Evolutionary conservation across 2,113 vertebrate genomes (phyloP).

Genomic region (Zosterops japonicus): DNA sequence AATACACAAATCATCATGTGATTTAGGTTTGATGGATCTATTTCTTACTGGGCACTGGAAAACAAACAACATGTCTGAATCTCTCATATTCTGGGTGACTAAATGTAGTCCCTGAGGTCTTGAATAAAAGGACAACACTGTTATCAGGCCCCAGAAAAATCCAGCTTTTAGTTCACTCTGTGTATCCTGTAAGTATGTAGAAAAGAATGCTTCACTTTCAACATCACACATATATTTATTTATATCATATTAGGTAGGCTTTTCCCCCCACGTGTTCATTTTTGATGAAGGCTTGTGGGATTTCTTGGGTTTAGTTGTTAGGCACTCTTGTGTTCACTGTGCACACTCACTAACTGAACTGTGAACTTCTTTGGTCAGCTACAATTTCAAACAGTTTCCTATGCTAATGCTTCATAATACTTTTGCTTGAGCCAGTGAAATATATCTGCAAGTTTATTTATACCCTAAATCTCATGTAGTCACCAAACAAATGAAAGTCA

Average conservation of each 20-base stretch:
- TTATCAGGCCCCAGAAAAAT: not conserved
- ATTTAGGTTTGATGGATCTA: not conserved
- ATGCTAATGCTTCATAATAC: not conserved
- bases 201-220: not conserved
- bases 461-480: not conserved
- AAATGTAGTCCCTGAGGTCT: not conserved
- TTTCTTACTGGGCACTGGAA: not conserved
- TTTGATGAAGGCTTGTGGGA: not conserved
- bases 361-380: not conserved
- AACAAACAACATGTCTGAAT: not conserved
- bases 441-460: constrained; percentile 4
- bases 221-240: not conserved
- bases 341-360: not conserved
- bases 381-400: not conserved
- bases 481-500: not conserved
- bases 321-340: not conserved
- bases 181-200: not conserved
- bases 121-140: not conserved
- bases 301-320: not conserved
- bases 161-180: not conserved
- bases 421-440: not conserved
- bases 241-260: not conserved
- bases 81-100: not conserved
- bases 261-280: accelerated
- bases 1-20: not conserved